Evolutionary conservation across 2,113 vertebrate genomes (phyloP).

Genomic region (Equus quagga): DNA sequence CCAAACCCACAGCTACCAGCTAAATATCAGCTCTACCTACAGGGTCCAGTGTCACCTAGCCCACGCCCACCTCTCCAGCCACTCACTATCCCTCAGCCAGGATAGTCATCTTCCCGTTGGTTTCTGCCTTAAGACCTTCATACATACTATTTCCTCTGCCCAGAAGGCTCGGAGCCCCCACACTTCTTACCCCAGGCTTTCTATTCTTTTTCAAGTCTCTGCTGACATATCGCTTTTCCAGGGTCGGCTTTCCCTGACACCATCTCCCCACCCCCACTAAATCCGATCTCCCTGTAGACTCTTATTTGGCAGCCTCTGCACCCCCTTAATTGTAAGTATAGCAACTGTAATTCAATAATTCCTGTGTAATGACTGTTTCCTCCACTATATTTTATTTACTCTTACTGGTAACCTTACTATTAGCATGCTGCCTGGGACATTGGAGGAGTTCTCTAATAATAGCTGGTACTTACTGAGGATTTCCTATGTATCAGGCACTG

Average conservation of each 20-base stretch:
- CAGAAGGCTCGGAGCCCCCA: neutral
- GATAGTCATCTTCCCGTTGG: neutral
- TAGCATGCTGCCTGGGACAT: neutral
- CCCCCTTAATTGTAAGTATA: neutral
- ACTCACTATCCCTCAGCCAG: neutral
- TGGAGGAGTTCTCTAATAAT: neutral
- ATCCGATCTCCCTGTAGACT: neutral
- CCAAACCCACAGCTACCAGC: neutral
- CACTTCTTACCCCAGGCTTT: neutral
- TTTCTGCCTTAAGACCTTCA: conserved; percentile 24
- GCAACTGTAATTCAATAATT: neutral
- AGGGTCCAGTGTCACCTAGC: too few relatives aligned
- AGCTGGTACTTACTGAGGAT: neutral
- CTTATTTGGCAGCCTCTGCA: neutral
- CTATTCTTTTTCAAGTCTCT: neutral
- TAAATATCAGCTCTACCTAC: neutral
- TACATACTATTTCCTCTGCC: neutral
- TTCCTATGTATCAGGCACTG: neutral
- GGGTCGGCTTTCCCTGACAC: neutral
- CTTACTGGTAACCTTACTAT: neutral
- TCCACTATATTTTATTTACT: neutral
- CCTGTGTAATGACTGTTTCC: neutral
- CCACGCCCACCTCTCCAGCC: neutral
- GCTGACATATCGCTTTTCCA: neutral
- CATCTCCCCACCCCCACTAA: neutral